Evolutionary conservation across 2,113 vertebrate species (phyloP).

Genomic region (Callipepla squamata): DNA sequence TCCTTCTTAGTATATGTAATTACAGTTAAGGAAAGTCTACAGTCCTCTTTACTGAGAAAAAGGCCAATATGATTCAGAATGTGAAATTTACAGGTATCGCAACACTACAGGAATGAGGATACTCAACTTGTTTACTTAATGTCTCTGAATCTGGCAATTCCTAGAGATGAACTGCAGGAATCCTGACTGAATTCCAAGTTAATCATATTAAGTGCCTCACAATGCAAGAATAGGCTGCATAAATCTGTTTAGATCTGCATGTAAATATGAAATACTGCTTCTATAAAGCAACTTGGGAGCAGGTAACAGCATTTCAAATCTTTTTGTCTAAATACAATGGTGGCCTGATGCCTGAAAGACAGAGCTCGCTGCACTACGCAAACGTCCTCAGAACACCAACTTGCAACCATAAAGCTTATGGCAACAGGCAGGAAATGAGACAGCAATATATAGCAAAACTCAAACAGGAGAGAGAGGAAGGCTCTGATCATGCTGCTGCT

Average conservation of each 20-base stretch:
- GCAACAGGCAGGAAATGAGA: not conserved
- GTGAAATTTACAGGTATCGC: not conserved
- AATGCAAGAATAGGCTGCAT: not conserved
- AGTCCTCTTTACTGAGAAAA: not conserved
- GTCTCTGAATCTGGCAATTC: not conserved
- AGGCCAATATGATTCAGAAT: not conserved
- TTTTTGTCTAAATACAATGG: not conserved
- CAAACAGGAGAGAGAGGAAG: no score
- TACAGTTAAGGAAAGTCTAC: not conserved
- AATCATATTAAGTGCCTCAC: not conserved
- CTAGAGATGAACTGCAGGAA: not conserved
- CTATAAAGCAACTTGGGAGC: not conserved
- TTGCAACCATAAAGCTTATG: not conserved
- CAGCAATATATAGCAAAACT: not conserved
- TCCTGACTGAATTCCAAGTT: not conserved
- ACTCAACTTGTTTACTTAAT: not conserved
- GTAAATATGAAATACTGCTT: not conserved
- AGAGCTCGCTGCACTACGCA: not conserved
- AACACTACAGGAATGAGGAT: not conserved
- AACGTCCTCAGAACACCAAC: not conserved
- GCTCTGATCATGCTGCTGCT: no score
- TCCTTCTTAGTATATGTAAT: not conserved
- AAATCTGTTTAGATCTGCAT: not conserved
- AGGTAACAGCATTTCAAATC: not conserved
- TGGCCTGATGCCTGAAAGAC: not conserved